Conservation (phyloP, 2,113 vertebrate species). For the Diglossa brunneiventris region DNA sequence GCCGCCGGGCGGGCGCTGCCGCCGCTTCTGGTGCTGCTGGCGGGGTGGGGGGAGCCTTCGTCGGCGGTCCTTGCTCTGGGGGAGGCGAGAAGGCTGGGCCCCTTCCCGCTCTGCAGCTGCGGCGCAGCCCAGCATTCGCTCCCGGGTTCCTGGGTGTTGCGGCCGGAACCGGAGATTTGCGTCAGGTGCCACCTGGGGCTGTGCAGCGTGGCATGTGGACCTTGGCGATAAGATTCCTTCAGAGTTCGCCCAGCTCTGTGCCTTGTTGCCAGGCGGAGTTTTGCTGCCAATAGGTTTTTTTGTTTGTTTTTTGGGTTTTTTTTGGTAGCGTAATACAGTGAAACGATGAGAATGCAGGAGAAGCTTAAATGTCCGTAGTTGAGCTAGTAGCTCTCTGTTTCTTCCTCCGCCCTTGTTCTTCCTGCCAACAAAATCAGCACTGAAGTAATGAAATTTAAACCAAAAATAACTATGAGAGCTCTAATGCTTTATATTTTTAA, state of each 20-base stretch:
- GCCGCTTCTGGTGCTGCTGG: not conserved
- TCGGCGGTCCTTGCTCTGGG: not conserved
- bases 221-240: not conserved
- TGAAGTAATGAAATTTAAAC: not conserved
- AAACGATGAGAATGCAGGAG: not conserved
- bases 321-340: not conserved
- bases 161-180: not conserved
- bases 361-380: not conserved
- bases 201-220: not conserved
- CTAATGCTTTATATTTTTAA: not conserved
- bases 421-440: no score
- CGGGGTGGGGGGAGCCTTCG: not conserved
- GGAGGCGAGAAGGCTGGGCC: not conserved
- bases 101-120: not conserved
- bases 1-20: not conserved
- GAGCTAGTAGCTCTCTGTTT: not conserved
- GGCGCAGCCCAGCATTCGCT: not conserved
- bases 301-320: not conserved
- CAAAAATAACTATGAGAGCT: not conserved
- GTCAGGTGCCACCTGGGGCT: not conserved
- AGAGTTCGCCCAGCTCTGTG: not conserved
- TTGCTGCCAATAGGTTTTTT: not conserved
- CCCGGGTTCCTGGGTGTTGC: accelerated
- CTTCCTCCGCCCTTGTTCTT: not conserved
- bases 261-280: not conserved